Base-by-base conservation (phyloP, 2,888 invertebrate species). In the Chironomus riparius region DNA sequence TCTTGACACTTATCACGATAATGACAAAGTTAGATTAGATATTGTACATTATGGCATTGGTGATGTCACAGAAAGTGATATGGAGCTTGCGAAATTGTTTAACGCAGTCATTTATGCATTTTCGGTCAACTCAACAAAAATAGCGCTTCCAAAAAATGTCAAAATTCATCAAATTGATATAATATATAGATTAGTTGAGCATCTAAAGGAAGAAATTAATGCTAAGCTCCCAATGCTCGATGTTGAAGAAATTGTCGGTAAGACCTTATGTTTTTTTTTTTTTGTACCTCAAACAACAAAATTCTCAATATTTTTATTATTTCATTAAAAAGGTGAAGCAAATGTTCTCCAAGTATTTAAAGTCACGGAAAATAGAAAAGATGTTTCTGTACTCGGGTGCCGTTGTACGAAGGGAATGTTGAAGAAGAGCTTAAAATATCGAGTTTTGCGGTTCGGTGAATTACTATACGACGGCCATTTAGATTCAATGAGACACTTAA, bases 11-110 rank as follows among this genome's bases (percentile, higher is more conserved):
- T 99, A 98, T 81, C 87, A 91, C 79, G 88, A 87, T n/a, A 86
- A 88, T 73, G 86, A 88, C 2, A 83, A 83, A 5, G 97, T 97
- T 80, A 87, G 88, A 68, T 85, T 99, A 13, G 91, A 95, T 80
- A 83, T 99, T 3, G 89, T 98, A 48, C 92, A 95, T 83, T 95
- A 91, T 82, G 97, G 93, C 0, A 93, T 99, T 2, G 99, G 99
- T 0, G 87, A 90, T 68, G 87, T 98, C 4, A 90, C 90, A 0
- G 92, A 92, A 78, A 90, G 87, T 56, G 98, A 98, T 82, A 80
- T 98, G 0, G 93, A 95, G 81, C 80, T 94, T 78, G 94, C 95
- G 2, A 86, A 89, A 80, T 82, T 88, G 0, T 94, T 94, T 80
- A 83, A 90, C 79, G 96, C 92, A 0, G 86, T 92, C 4, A 89